These are phyloP conservation scores for Phymatocera aterrima DNA, from an alignment of 2,888 invertebrate genomes.

Conservation along the genomic window DNA sequence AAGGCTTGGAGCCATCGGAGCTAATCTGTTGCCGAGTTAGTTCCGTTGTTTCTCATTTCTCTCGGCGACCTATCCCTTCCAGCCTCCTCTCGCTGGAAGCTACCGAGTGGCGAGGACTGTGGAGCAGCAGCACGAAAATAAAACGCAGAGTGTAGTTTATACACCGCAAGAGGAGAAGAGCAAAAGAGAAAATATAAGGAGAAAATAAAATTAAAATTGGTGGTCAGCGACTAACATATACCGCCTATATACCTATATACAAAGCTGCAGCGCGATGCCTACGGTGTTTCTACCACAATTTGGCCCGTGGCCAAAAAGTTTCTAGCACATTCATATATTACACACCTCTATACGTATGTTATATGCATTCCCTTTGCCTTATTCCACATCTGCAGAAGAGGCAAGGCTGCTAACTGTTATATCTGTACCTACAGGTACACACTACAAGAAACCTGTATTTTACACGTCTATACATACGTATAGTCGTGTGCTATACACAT, in stretches of 20 bases:
- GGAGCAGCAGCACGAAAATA: slow-evolving; percentile 14
- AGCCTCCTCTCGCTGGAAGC: slow-evolving; percentile 7
- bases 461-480: slow-evolving; percentile 5
- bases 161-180: not conserved
- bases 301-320: slow-evolving; percentile 37
- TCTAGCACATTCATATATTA: slow-evolving; percentile 1
- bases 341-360: not conserved
- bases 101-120: slow-evolving; percentile 16
- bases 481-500: not conserved
- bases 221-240: slow-evolving; percentile 31
- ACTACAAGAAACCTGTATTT: not conserved
- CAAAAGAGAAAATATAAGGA: slow-evolving; percentile 21
- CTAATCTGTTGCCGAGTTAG: slow-evolving; percentile 23
- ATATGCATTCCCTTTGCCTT: slow-evolving; percentile 4
- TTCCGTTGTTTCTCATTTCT: slow-evolving; percentile 10
- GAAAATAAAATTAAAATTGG: slow-evolving; percentile 21
- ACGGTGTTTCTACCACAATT: slow-evolving; percentile 22
- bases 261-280: slow-evolving; percentile 24
- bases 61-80: not conserved
- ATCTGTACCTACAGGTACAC: not conserved
- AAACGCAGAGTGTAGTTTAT: not conserved
- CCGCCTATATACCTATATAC: not conserved
- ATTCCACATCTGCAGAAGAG: slow-evolving; percentile 25
- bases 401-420: slow-evolving; percentile 29
- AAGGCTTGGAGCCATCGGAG: not conserved